Evolutionary conservation across 1,140 invertebrate genomes (phyloP).

Genomic region (Arctopsyche grandis): DNA sequence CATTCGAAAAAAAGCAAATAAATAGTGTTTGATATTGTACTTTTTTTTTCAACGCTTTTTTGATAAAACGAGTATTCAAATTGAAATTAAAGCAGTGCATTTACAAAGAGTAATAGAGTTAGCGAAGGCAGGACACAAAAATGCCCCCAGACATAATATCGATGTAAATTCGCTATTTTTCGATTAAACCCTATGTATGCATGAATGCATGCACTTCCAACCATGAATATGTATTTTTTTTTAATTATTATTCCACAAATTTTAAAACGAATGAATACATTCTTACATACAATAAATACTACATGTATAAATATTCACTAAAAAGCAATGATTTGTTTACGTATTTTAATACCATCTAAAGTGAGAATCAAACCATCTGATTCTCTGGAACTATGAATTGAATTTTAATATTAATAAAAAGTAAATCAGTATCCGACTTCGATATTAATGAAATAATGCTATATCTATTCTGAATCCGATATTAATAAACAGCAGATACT

Average conservation of each 20-base stretch:
- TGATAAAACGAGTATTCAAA: conserved; percentile 21
- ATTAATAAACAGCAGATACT: too few species aligned
- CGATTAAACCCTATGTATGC: conserved; percentile 36
- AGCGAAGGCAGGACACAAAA: conserved; percentile 43
- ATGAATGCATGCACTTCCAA: not conserved
- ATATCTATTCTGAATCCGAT: too few species aligned
- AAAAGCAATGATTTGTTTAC: too few species aligned
- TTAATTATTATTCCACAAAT: conserved; percentile 8
- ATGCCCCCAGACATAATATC: conserved; percentile 44
- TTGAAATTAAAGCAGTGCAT: conserved; percentile 26
- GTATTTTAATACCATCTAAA: too few species aligned
- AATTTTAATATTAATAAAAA: too few species aligned
- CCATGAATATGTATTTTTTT: conserved; percentile 30
- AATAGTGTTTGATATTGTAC: not conserved
- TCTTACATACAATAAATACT: too few species aligned
- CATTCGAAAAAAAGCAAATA: not conserved
- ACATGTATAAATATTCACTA: too few species aligned
- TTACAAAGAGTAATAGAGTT: conserved; percentile 44
- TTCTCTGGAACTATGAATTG: too few species aligned
- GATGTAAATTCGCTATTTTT: conserved; percentile 46
- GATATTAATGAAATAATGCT: too few species aligned
- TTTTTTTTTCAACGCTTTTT: not conserved
- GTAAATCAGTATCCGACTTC: too few species aligned
- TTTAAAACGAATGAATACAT: not conserved
- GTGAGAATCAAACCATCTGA: too few species aligned